Base-by-base conservation (phyloP, 2,113 vertebrate species). In the Ptychochromis oligacanthus region DNA sequence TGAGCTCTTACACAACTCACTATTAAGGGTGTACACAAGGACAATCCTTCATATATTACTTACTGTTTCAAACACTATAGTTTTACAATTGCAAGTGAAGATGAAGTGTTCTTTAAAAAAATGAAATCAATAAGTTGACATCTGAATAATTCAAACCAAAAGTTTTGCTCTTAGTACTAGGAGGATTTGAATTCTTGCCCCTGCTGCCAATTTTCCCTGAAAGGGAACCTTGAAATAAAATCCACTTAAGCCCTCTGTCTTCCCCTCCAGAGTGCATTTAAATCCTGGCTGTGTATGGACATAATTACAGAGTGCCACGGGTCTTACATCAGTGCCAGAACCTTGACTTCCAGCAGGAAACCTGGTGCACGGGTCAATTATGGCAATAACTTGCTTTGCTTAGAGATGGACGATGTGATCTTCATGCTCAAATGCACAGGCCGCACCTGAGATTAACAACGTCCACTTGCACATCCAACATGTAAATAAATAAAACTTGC, bases 221-320 rank as follows among this genome's bases (percentile, higher is more conserved):
- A 87, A 91, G 80, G 90, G 79, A 92, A 92, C 91, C 92, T 94
- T 96, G 93, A 94, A 94, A 94, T 92, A 80, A 94, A 95, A 93
- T 90, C 93, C 92, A 92, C 83, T 91, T 94, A 93, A 95, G 88
- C 90, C 88, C 49, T 83, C 65, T 85, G 88, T 93, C 82, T 91
- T 90, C 87, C 84, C 83, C 87, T 91, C 92, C 83, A 87, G 93
- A 95, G 91, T 81, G 79, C 70, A 92, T 91, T 92, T 94, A 93
- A 94, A 92, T 59, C 91, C 89, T 87, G 75, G 46, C 87, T 88
- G 89, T 91, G 92, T 84, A 93, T 93, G 91, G 92, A 94, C 89
- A 89, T 89, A 93, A 94, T 94, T 94, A 93, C 79, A 46, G 89
- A 93, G 79, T 75, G 85, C 83, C 88, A 91, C 76, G 61, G 89